Conservation (phyloP, 2,888 invertebrate species). For the Cephalotes varians region DNA sequence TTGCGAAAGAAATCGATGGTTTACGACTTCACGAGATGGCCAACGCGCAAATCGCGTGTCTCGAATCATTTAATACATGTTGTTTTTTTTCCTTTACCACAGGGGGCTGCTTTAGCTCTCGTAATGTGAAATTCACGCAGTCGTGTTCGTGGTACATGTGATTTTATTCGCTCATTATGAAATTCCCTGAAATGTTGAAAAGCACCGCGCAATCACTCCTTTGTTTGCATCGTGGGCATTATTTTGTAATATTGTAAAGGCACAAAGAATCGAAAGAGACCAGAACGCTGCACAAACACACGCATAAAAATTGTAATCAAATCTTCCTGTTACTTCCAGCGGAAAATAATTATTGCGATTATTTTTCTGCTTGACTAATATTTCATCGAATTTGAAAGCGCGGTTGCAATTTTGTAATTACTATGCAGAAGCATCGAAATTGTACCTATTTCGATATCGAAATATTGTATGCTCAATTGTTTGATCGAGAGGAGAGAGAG, state of each 20-base stretch:
- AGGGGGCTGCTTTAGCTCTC: not conserved
- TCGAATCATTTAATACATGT: conserved; percentile 25
- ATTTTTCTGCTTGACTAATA: not conserved
- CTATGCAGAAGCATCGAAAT: not conserved
- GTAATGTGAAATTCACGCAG: conserved; percentile 19
- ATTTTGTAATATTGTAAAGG: not conserved
- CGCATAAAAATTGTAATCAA: not conserved
- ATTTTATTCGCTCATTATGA: not conserved
- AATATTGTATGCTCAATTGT: not conserved
- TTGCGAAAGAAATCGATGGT: conserved; percentile 31
- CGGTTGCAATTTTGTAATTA: not conserved
- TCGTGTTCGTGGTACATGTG: not conserved
- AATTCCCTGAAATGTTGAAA: not conserved
- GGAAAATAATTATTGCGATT: not conserved
- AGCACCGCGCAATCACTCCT: not conserved
- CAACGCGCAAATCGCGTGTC: conserved; percentile 45
- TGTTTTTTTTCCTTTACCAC: not conserved
- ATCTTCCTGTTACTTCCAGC: not conserved
- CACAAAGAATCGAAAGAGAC: not conserved
- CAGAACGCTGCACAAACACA: not conserved
- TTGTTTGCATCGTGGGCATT: not conserved
- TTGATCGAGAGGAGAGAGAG: conserved; percentile 5
- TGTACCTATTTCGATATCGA: not conserved
- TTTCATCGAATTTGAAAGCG: not conserved
- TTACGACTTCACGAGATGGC: conserved; percentile 22